Evolutionary conservation across 2,113 vertebrate species (phyloP).

Genomic region (Stegastes partitus): DNA sequence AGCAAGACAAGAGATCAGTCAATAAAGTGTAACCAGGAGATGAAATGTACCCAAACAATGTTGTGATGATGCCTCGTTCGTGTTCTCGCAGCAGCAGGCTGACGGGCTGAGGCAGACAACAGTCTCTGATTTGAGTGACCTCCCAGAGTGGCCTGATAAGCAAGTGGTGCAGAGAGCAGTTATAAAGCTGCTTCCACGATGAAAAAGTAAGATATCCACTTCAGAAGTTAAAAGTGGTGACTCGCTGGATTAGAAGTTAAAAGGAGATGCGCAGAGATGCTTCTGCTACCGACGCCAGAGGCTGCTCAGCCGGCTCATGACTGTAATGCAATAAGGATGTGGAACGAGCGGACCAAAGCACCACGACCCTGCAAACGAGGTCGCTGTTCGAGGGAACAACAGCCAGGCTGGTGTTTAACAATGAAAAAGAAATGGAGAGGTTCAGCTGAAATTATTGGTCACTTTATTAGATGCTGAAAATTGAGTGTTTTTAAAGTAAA

Average conservation of each 20-base stretch:
- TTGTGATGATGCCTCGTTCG: slow-evolving; percentile 6
- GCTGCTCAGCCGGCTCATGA: slow-evolving; percentile 28
- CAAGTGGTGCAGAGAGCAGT: slow-evolving; percentile 16
- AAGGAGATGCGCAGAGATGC: slow-evolving; percentile 43
- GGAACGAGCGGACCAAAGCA: slow-evolving; percentile 12
- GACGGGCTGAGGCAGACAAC: slow-evolving; percentile 38
- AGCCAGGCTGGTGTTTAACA: background rate
- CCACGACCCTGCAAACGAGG: slow-evolving; percentile 4
- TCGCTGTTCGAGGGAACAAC: background rate
- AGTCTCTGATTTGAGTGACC: slow-evolving; percentile 54
- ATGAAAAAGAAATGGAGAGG: background rate
- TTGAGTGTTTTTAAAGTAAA: no score
- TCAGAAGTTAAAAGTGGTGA: slow-evolving; percentile 65
- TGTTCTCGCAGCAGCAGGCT: slow-evolving; percentile 39
- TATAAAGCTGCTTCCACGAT: slow-evolving; percentile 61
- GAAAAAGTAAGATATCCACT: slow-evolving; percentile 60
- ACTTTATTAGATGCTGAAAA: no score
- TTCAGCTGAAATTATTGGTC: background rate
- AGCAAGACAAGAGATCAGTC: background rate
- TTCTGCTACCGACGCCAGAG: slow-evolving; percentile 10
- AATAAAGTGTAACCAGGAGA: slow-evolving; percentile 23
- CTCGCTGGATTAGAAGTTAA: slow-evolving; percentile 62
- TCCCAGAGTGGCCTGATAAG: slow-evolving; percentile 58
- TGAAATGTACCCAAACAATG: background rate
- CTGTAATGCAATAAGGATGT: slow-evolving; percentile 38